Conservation (phyloP, 2,113 vertebrate species). For the Mola mola region DNA sequence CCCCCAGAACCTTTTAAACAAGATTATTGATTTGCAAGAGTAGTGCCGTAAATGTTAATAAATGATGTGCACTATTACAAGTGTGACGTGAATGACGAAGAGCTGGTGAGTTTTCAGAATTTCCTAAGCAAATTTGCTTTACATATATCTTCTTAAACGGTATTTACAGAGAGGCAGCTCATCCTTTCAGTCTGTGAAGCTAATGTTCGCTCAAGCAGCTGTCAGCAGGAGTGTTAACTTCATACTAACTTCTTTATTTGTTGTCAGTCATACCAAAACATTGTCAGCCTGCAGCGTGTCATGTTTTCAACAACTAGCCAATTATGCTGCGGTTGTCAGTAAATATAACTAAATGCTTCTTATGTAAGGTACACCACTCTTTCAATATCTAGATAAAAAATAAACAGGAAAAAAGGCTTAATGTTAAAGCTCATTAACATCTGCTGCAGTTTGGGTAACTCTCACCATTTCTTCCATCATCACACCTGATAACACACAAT, state of each 20-base stretch:
- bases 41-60: no score
- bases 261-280: neutral
- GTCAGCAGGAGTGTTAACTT: neutral
- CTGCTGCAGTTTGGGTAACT: no score
- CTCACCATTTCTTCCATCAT: no score
- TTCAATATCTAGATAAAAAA: neutral
- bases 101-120: neutral
- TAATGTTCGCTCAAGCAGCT: neutral
- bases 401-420: neutral
- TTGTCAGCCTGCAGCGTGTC: neutral
- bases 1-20: no score
- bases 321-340: neutral
- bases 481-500: no score
- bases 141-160: no score
- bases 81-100: no score
- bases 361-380: neutral
- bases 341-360: neutral
- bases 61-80: no score
- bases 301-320: no score
- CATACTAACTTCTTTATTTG: neutral
- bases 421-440: no score
- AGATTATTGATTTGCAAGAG: no score
- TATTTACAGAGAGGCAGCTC: neutral
- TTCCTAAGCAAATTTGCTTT: no score
- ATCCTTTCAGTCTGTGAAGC: neutral